Conservation (phyloP, 2,888 invertebrate species). For the Morpho deidamia region DNA sequence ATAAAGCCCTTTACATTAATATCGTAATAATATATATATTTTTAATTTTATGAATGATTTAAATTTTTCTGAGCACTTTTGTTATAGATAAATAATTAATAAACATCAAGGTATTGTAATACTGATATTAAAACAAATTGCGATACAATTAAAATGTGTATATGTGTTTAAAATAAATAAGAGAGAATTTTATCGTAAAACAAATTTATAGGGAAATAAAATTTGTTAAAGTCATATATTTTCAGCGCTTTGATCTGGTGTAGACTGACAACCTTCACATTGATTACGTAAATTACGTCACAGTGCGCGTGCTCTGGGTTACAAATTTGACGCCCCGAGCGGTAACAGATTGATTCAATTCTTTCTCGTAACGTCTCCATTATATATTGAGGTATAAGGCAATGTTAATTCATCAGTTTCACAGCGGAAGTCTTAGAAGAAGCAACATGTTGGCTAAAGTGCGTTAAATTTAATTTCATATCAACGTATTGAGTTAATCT, state of each 20-base stretch:
- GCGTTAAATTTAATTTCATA: slow-evolving; percentile 31
- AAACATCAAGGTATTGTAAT: too few relatives aligned
- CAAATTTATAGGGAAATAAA: not conserved
- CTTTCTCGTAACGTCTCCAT: slow-evolving; percentile 75
- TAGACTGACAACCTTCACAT: slow-evolving; percentile 62
- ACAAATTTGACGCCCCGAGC: slow-evolving; percentile 62
- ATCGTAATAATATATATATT: too few relatives aligned
- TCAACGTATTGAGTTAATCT: not conserved
- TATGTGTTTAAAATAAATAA: too few relatives aligned
- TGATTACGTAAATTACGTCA: slow-evolving; percentile 76
- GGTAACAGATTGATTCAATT: slow-evolving; percentile 68
- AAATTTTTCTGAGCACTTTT: too few relatives aligned
- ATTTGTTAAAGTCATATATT: slow-evolving; percentile 2
- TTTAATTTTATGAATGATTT: too few relatives aligned
- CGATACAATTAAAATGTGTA: too few relatives aligned
- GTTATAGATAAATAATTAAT: too few relatives aligned
- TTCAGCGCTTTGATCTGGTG: slow-evolving; percentile 19
- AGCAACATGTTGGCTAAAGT: slow-evolving; percentile 71
- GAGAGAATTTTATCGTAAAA: not conserved
- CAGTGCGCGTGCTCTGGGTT: slow-evolving; percentile 50
- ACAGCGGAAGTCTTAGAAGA: slow-evolving; percentile 68
- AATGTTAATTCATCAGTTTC: slow-evolving; percentile 74
- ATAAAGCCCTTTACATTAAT: too few relatives aligned
- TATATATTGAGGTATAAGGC: slow-evolving; percentile 75
- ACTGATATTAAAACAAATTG: too few relatives aligned